Base-by-base conservation (phyloP, 37 sponge, comb jelly and placozoan genomes). In the Diacarnus erythraeanus region DNA sequence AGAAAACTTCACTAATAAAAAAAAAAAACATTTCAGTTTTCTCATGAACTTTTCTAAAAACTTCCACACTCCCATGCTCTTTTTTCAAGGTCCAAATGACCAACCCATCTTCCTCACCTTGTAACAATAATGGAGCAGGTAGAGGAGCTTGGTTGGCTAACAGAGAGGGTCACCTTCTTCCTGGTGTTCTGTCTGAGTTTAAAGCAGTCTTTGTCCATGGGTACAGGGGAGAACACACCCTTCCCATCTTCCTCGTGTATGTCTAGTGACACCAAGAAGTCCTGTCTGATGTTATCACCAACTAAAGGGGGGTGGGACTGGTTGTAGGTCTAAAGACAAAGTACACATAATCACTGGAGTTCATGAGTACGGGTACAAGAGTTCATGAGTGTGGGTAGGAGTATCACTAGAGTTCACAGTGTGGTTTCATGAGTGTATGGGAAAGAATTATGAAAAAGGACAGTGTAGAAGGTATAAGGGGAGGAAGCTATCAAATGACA, bases 171-270 rank as follows among this genome's bases (percentile, higher is more conserved):
- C 12, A 94, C 40, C 71, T 42, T 84, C 90, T 91, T 94, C 36
- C 30, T 65, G 9, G 79, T 44, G 44, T 88, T 80, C 21, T n/a
- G 75, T 38, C 79, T 77, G 75, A 94, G 86, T 67, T 84, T 91
- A 76, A 94, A 92, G 71, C 86, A 85, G 60, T 91, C 95, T 79
- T 88, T 91, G 58, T 94, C 95, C 69, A 77, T 40, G 27, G 66
- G 5, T 12, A 88, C 95, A 17, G 76, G 65, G 42, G 22, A 25
- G 42, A 41, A 79, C 69, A 44, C 31, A 0, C 89, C 93, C 60
- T 79, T 86, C 31, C 92, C 86, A 51, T 94, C 95, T 17, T 94
- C 93, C 73, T 94, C 95, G 9, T 63, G 72, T 18, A 94, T 88
- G 40, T 94, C 95, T 37, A 94, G 74, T 0, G 65, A 69, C 38